Base-by-base conservation (phyloP, 2,113 vertebrate species). In the Spea multiplicata region DNA sequence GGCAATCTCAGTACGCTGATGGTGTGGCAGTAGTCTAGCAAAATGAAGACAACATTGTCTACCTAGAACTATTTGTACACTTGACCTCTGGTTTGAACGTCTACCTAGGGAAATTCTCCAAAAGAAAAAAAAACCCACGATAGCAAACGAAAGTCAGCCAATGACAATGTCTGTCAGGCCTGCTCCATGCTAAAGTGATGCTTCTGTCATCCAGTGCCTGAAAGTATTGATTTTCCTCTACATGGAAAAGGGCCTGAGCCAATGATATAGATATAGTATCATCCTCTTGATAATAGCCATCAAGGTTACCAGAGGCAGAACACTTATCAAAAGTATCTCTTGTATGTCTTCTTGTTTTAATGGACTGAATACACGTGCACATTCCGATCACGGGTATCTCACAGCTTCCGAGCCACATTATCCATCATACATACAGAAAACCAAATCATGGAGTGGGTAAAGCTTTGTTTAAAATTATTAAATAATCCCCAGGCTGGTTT, bases 141-240 rank as follows among this genome's bases (percentile, higher is more conserved):
- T 88, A 90, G 94, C 87, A 89, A 95, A 96, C 89, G 93, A 95
- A 98, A 97, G 94, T 96, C 95, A 95, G 90, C 88, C 91, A 95
- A 95, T 95, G 95, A 94, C 94, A 94, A 94, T 80, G 83, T 86
- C 89, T 97, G 96, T 97, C 96, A 96, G 93, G 86, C 89, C 91
- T 93, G 86, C 94, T 97, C 96, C 94, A 94, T 96, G 95, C 94
- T 95, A 90, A 92, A 98, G 93, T 91, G 93, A 98, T 97, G 93
- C 91, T 81, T 92, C 95, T 95, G 97, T 96, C 96, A 97, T 91
- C 88, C 90, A 81, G 88, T 45, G 85, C 89, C 91, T 91, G 90
- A 17, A 91, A 87, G 87, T 97, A 98, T 96, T 96, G 95, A 99
- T 98, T 97, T 96, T 93, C 90, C 91, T 86, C 90, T 90, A 86